Conservation (phyloP, 2,888 invertebrate species). For the Drosophila kokeensis region DNA sequence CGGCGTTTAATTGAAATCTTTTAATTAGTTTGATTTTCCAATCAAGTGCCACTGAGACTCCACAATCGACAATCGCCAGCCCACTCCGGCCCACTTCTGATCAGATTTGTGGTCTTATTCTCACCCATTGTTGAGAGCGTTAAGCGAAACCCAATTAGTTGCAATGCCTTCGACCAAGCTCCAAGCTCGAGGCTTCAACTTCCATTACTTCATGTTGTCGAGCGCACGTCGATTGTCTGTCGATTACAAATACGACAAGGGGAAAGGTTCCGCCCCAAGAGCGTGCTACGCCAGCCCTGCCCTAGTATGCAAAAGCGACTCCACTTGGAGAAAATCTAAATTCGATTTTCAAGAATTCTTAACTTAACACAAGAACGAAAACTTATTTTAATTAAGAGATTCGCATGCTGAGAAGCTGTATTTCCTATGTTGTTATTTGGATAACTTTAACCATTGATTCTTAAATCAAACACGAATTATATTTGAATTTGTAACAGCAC, state of each 20-base stretch:
- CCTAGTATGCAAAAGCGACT: constrained; percentile 64
- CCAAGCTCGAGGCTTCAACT: constrained; percentile 50
- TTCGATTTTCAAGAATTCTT: not conserved
- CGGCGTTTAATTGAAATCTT: constrained; percentile 81
- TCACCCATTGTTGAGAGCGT: constrained; percentile 53
- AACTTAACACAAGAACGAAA: not conserved
- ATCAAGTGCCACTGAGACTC: constrained; percentile 70
- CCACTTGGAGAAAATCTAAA: not conserved
- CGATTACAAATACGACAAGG: constrained; percentile 68
- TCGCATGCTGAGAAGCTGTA: not conserved
- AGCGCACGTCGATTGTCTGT: constrained; percentile 77
- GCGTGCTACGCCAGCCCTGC: constrained; percentile 22
- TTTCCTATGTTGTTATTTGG: too few relatives aligned
- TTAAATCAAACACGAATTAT: not conserved
- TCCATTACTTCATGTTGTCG: constrained; percentile 73
- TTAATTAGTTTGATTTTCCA: constrained; percentile 83
- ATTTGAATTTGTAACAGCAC: not conserved
- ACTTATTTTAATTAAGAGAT: not conserved
- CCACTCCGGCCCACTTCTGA: constrained; percentile 1
- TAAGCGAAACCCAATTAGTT: constrained; percentile 78
- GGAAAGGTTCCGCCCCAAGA: constrained; percentile 3
- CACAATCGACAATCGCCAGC: not conserved
- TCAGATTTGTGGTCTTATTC: constrained; percentile 39
- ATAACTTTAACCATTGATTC: not conserved
- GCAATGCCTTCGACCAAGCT: constrained; percentile 68